Evolutionary conservation across 1,140 invertebrate species (phyloP).

Genomic region (Cryptotermes secundus): DNA sequence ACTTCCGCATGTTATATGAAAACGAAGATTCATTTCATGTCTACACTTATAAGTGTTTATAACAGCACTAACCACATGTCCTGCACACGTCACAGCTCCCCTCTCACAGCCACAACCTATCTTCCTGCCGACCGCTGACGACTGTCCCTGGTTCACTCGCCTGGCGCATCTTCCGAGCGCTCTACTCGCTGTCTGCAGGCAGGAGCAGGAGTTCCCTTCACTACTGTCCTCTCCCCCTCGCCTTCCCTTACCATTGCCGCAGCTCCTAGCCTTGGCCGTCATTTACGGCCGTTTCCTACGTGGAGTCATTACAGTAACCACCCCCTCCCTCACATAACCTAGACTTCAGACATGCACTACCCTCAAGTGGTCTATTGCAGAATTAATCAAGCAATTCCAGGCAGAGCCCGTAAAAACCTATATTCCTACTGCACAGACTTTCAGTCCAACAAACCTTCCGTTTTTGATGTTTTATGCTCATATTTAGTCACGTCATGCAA

Average conservation of each 20-base stretch:
- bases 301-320: not conserved
- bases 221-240: not conserved
- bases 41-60: not conserved
- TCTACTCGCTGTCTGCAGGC: not conserved
- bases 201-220: not conserved
- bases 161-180: not conserved
- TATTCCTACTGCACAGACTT: no score
- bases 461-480: no score
- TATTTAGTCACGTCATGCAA: no score
- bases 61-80: not conserved
- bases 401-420: no score
- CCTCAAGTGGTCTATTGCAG: not conserved
- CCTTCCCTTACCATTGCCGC: not conserved
- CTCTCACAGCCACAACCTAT: not conserved
- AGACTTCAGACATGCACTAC: not conserved
- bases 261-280: not conserved
- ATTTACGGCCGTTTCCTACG: not conserved
- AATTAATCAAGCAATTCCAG: not conserved
- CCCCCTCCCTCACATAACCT: not conserved
- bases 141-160: conserved; percentile 1
- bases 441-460: no score
- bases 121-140: not conserved
- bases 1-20: not conserved
- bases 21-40: not conserved
- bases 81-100: not conserved